Conservation (phyloP, 2,888 invertebrate species). For the Druceiella hillmani region DNA sequence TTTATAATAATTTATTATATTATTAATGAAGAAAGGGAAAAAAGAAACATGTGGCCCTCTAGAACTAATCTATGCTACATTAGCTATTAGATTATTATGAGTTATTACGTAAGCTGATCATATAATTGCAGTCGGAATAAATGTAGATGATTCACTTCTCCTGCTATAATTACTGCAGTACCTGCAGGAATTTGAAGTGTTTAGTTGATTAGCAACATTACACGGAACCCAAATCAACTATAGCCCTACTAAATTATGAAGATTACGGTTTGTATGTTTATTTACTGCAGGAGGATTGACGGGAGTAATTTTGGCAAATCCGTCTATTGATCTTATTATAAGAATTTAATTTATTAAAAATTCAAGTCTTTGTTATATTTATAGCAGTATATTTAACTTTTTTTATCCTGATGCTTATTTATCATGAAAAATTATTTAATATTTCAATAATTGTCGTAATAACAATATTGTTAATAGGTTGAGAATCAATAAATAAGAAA, state of each 20-base stretch:
- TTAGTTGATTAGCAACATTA: conserved; percentile 59
- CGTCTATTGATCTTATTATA: conserved; percentile 68
- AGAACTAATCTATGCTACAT: conserved; percentile 67
- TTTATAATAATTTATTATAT: conserved; percentile 67
- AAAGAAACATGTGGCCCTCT: conserved; percentile 62
- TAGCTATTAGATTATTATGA: conserved; percentile 64
- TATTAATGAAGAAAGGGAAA: conserved; percentile 57
- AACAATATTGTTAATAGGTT: conserved; percentile 56
- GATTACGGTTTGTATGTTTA: conserved; percentile 61
- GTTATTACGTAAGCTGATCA: conserved; percentile 72
- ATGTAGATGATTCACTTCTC: conserved; percentile 70
- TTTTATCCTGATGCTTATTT: conserved; percentile 67
- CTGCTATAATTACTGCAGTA: conserved; percentile 73
- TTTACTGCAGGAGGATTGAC: conserved; percentile 63
- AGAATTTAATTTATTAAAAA: conserved; percentile 56
- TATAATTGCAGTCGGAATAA: conserved; percentile 70
- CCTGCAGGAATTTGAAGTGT: conserved; percentile 73
- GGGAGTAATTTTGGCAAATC: conserved; percentile 61
- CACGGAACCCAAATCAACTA: conserved; percentile 49
- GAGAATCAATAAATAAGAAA: conserved; percentile 53
- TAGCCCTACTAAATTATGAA: conserved; percentile 50
- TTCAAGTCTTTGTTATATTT: conserved; percentile 68
- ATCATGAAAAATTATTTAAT: conserved; percentile 61
- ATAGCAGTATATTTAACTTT: conserved; percentile 71
- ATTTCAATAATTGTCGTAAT: conserved; percentile 55